Evolutionary conservation across 2,888 invertebrate genomes (phyloP).

Genomic region (Embidobia sp.): DNA sequence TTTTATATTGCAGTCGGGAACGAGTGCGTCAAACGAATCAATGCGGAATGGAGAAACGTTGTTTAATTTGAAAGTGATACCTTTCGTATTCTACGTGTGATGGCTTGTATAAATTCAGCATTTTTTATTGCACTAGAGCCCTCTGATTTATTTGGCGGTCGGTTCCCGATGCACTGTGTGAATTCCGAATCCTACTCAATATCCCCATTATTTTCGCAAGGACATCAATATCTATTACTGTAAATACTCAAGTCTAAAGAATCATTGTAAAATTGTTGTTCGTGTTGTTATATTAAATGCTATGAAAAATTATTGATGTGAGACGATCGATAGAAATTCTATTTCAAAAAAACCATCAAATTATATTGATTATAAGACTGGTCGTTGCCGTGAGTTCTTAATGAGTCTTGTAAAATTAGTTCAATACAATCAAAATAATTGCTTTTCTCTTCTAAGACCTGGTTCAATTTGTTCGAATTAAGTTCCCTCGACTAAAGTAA

Average conservation of each 20-base stretch:
- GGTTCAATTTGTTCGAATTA: too few species aligned
- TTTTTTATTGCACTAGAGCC: not conserved
- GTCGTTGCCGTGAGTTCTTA: too few species aligned
- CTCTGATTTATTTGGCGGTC: conserved; percentile 1
- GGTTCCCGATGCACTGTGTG: not conserved
- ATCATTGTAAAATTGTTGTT: conserved; percentile 45
- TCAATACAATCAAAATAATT: too few species aligned
- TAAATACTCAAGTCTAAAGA: conserved; percentile 35
- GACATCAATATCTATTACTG: conserved; percentile 44
- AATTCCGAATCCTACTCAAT: conserved; percentile 45
- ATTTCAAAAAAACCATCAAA: not conserved
- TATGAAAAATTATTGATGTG: conserved; percentile 14
- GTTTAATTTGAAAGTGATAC: too few species aligned
- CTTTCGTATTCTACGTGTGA: too few species aligned
- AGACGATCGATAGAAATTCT: not conserved
- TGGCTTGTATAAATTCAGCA: conserved; percentile 35
- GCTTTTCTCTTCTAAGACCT: too few species aligned
- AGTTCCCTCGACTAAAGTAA: too few species aligned
- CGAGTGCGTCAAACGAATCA: too few species aligned
- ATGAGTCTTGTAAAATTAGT: too few species aligned
- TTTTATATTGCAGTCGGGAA: too few species aligned
- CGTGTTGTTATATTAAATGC: conserved; percentile 30
- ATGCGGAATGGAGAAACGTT: too few species aligned
- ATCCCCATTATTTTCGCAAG: conserved; percentile 57
- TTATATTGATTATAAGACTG: not conserved